Conservation (phyloP, 2,888 invertebrate genomes). For the Alcis repandata region DNA sequence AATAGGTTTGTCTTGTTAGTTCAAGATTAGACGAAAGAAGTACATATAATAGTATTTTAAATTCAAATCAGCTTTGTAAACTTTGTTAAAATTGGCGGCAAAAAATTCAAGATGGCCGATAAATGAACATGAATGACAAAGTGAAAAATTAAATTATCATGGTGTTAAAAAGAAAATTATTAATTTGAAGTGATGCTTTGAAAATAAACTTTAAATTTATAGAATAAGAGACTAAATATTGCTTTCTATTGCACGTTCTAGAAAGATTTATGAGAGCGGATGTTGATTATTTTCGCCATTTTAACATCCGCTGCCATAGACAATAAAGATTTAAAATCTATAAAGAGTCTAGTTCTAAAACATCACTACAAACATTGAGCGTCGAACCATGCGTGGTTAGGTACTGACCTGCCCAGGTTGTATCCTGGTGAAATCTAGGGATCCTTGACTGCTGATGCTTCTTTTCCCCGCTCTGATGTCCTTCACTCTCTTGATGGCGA, state of each 20-base stretch:
- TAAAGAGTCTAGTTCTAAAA: slow-evolving; percentile 65
- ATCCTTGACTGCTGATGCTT: slow-evolving; percentile 85
- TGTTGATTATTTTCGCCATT: slow-evolving; percentile 21
- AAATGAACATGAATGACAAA: slow-evolving; percentile 55
- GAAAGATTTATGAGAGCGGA: slow-evolving; percentile 63
- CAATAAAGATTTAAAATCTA: slow-evolving; percentile 29
- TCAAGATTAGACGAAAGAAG: slow-evolving; percentile 20
- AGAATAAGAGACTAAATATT: slow-evolving; percentile 59
- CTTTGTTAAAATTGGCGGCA: slow-evolving; percentile 34
- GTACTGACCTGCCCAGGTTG: slow-evolving; percentile 82
- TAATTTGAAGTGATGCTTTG: slow-evolving; percentile 77
- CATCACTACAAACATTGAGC: slow-evolving; percentile 76
- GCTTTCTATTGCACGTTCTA: slow-evolving; percentile 59
- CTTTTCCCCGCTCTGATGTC: slow-evolving; percentile 96
- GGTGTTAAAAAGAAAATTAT: slow-evolving; percentile 51
- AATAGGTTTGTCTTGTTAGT: slow-evolving; percentile 32
- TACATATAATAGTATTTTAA: slow-evolving; percentile 1
- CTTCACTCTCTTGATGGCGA: slow-evolving; percentile 98
- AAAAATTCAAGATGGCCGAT: slow-evolving; percentile 57
- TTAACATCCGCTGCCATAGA: slow-evolving; percentile 63
- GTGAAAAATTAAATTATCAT: slow-evolving; percentile 53
- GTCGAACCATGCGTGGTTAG: slow-evolving; percentile 39
- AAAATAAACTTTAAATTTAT: slow-evolving; percentile 59
- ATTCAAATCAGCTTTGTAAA: slow-evolving; percentile 14
- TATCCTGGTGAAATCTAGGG: slow-evolving; percentile 79